Percentiles rank a stretch among this genome's conserved stretches.
Conservation (phyloP, 64 coral and sea anemone species). For the Porites lutea region DNA sequence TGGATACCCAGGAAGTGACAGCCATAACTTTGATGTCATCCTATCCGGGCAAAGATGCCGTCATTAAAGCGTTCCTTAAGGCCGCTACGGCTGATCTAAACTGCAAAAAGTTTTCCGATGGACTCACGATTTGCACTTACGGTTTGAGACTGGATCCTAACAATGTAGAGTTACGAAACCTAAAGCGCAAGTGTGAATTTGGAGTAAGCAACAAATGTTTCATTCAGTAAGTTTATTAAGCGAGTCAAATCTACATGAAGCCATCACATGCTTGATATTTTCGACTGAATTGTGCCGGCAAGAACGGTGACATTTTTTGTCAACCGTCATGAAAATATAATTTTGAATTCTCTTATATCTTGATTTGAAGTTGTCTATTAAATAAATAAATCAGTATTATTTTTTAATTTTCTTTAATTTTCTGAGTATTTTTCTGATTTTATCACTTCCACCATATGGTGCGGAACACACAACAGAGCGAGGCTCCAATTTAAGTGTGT, state of each 20-base stretch:
- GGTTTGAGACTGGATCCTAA: slow-evolving; percentile 73
- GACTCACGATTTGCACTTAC: slow-evolving; percentile 39
- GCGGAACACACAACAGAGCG: no score
- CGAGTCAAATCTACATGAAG: background rate
- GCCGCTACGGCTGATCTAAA: slow-evolving; percentile 51
- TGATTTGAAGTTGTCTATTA: no score
- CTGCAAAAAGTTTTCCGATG: slow-evolving; percentile 50
- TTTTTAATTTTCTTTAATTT: no score
- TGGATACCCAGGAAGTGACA: slow-evolving; percentile 79
- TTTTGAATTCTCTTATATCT: no score
- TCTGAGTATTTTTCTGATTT: no score
- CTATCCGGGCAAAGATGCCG: slow-evolving; percentile 56
- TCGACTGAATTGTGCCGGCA: no score
- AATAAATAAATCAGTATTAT: no score
- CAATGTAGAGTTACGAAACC: slow-evolving; percentile 64
- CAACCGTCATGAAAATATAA: no score
- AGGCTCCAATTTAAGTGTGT: no score
- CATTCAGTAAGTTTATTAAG: slow-evolving; percentile 54
- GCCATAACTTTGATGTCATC: slow-evolving; percentile 68
- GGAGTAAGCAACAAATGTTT: slow-evolving; percentile 68
- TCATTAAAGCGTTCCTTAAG: slow-evolving; percentile 61
- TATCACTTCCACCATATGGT: no score
- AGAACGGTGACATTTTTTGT: no score
- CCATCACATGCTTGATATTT: no score
- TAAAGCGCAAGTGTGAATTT: slow-evolving; percentile 82